Conservation (phyloP, 35 echinoderm and acorn worm species). For the Lytechinus variegatus region DNA sequence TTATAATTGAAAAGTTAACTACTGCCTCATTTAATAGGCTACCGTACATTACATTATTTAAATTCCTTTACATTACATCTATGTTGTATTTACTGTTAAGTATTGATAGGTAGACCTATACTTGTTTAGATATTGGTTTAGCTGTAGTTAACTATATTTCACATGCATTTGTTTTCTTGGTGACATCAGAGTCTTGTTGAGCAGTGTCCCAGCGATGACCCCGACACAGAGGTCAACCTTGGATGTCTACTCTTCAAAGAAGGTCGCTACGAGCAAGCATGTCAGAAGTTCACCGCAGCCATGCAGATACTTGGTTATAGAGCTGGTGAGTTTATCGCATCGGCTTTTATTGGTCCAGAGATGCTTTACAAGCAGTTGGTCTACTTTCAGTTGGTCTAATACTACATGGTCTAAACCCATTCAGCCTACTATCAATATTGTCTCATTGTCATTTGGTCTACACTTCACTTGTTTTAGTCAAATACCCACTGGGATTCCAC, state of each 20-base stretch:
- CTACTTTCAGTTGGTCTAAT: too few relatives aligned
- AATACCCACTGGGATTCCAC: too few relatives aligned
- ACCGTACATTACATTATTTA: too few relatives aligned
- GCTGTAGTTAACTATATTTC: not conserved
- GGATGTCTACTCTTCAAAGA: constrained; percentile 99
- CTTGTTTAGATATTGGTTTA: not conserved
- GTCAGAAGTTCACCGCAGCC: constrained; percentile 92
- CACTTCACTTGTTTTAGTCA: too few relatives aligned
- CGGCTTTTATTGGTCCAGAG: too few relatives aligned
- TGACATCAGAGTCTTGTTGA: constrained; percentile 85
- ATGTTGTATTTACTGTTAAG: not conserved
- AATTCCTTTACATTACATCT: not conserved
- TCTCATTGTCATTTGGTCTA: too few relatives aligned
- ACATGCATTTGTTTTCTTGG: not conserved
- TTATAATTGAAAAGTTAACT: too few relatives aligned
- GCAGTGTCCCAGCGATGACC: constrained; percentile 89
- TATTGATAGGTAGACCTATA: not conserved
- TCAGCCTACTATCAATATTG: too few relatives aligned
- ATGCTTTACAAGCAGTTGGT: too few relatives aligned
- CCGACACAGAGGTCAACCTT: constrained; percentile 95
- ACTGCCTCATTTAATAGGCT: too few relatives aligned
- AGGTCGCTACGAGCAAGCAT: constrained; percentile 83
- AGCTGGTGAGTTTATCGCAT: constrained; percentile 63
- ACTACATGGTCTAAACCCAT: too few relatives aligned
- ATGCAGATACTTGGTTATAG: constrained; percentile 96